phyloP scores from a whole-genome alignment of 2,797 vertebrate species.

The Alosa sapidissima region DNA sequence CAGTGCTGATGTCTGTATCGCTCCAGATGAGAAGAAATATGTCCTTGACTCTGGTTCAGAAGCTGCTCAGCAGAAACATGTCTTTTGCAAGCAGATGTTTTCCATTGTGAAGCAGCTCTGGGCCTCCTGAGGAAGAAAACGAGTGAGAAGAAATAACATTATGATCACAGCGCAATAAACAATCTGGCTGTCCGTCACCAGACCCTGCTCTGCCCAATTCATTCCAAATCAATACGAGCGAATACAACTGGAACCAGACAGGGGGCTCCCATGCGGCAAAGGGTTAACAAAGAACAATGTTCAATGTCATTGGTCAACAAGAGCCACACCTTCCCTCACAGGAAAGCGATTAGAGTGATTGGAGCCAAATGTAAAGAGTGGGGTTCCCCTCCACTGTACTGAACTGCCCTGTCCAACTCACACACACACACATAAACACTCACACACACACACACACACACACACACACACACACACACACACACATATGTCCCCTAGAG shows the following conservation, averaged over 20 bases:
- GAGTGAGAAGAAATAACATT: background rate
- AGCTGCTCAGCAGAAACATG: conserved; percentile 1
- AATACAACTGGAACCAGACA: background rate
- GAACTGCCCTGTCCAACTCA: background rate
- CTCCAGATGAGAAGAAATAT: background rate
- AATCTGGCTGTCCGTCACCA: background rate
- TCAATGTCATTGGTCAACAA: background rate
- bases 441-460: too few species aligned
- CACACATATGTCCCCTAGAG: background rate
- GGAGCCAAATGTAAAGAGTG: conserved; percentile 11
- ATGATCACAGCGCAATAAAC: background rate
- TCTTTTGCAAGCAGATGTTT: conserved; percentile 17
- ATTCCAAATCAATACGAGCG: background rate
- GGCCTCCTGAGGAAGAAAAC: background rate
- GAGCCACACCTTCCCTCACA: conserved; percentile 7
- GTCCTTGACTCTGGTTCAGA: background rate
- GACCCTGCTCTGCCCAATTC: background rate
- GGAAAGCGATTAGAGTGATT: conserved; percentile 11
- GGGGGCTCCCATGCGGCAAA: background rate
- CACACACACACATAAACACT: background rate
- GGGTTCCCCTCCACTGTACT: background rate
- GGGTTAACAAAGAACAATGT: conserved; percentile 14
- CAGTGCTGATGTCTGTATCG: background rate
- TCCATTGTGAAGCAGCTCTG: conserved; percentile 4
- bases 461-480: background rate